phyloP scores from a whole-genome alignment of 2,888 invertebrate species.

The Strigamia maritima region DNA sequence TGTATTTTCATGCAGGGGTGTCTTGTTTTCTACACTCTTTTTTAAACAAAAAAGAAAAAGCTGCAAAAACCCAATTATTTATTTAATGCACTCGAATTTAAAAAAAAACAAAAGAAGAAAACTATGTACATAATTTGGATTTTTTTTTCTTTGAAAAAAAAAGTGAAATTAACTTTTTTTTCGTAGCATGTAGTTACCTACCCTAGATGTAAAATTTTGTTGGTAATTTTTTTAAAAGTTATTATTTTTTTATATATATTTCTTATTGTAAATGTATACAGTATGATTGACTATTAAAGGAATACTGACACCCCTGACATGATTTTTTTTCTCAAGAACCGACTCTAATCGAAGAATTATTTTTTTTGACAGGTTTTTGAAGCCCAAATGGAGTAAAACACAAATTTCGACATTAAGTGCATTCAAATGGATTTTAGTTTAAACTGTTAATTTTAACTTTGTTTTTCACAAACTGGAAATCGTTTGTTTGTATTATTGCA shows the following conservation, averaged over 20 bases:
- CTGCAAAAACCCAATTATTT: not conserved
- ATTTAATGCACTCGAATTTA: conserved; percentile 3
- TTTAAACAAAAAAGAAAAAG: not conserved
- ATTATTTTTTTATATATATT: not conserved
- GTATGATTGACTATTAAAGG: conserved; percentile 11
- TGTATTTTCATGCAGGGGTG: conserved; percentile 29
- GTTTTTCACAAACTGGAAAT: no score
- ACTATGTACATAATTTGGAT: conserved; percentile 7
- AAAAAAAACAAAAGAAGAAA: no score
- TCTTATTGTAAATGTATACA: conserved; percentile 5
- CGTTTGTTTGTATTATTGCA: no score
- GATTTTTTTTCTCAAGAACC: not conserved
- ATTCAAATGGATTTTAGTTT: no score
- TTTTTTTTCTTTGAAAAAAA: not conserved
- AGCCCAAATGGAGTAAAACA: no score
- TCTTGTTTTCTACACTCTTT: conserved; percentile 24
- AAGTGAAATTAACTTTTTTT: not conserved
- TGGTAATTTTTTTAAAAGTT: not conserved
- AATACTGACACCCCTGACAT: conserved; percentile 21
- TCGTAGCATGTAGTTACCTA: not conserved
- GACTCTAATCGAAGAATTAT: not conserved
- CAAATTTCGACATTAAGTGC: no score
- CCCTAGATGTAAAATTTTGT: not conserved
- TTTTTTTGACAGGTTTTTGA: not conserved
- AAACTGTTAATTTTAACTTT: no score